Base-by-base conservation (phyloP, 1,140 invertebrate species). In the Drepana arcuata region DNA sequence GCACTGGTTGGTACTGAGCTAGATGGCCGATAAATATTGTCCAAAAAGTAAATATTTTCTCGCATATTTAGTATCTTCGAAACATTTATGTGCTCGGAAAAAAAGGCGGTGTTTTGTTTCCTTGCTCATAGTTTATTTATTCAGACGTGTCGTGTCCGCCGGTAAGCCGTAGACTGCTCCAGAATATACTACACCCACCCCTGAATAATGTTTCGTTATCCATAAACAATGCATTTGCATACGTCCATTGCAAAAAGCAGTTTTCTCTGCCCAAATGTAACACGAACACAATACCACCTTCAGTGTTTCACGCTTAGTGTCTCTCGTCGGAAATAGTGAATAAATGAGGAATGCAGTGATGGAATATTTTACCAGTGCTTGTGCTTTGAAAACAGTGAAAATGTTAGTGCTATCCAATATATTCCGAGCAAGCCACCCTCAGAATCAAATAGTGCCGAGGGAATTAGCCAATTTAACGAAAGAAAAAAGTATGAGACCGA, bases 341-440 rank as follows among this genome's bases (percentile, higher is more conserved):
- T 70, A 56, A 68, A 68, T 55, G 64, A 60, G 77, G 72, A 77
- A 75, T 79, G 71, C 70, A 81, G 73, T 75, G 73, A 79, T 81
- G 77, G 77, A 81, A 73, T 70, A 61, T 70, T 61, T 77, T 50
- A 70, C 53, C 40, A 59, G 68, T 54, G 58, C 67, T 24, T 42
- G 59, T 66, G 62, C 70, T 28, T 65, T 77, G 38, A 77, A 69
- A 69, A 64, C 72, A 43, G 63, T 81, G 55, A 81, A 79, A 77
- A 81, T 81, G 77, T 69, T 79, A 46, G 77, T 81, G 52, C 50
- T 81, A 13, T 79, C 77, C 24, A 81, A 79, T 46, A 77, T 81
- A 62, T 75, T 79, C 35, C 74, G 77, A 24, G 68, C 65, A 32
- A 65, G 48, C 38, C 68, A 64, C 34, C 59, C 55, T 29, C 65